Conservation (phyloP, 2,797 vertebrate genomes). For the Lagodon rhomboides region DNA sequence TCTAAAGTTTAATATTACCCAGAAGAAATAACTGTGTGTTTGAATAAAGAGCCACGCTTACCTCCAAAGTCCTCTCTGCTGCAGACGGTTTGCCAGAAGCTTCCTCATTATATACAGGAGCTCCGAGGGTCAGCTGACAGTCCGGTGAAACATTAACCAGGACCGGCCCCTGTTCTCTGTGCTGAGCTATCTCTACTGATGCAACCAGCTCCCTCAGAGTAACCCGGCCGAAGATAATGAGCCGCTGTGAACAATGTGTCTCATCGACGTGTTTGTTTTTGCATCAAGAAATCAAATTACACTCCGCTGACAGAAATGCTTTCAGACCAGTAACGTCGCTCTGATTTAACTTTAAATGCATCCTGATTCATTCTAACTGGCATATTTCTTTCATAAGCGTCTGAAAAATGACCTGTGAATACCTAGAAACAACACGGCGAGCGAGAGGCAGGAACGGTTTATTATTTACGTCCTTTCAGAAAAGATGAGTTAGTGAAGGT, state of each 20-base stretch:
- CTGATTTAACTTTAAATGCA: background rate
- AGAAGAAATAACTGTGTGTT: background rate
- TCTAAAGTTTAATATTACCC: background rate
- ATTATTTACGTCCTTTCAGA: too few relatives aligned
- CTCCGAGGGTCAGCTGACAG: conserved; percentile 58
- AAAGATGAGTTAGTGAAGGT: too few relatives aligned
- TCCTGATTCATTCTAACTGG: background rate
- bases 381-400: background rate
- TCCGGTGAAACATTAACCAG: conserved; percentile 71
- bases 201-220: conserved; percentile 46
- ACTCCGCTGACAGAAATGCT: background rate
- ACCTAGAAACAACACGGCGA: too few relatives aligned
- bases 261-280: conserved; percentile 6
- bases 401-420: too few relatives aligned
- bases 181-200: conserved; percentile 46
- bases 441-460: too few relatives aligned
- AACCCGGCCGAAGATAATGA: conserved; percentile 19
- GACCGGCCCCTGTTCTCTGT: conserved; percentile 36
- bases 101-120: conserved; percentile 68
- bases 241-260: background rate
- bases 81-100: conserved; percentile 55
- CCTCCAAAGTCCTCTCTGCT: conserved; percentile 70
- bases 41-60: conserved; percentile 47
- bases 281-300: background rate
- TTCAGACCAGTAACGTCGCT: background rate